phyloP scores from a whole-genome alignment of 2,113 vertebrate genomes.

The Numida meleagris region DNA sequence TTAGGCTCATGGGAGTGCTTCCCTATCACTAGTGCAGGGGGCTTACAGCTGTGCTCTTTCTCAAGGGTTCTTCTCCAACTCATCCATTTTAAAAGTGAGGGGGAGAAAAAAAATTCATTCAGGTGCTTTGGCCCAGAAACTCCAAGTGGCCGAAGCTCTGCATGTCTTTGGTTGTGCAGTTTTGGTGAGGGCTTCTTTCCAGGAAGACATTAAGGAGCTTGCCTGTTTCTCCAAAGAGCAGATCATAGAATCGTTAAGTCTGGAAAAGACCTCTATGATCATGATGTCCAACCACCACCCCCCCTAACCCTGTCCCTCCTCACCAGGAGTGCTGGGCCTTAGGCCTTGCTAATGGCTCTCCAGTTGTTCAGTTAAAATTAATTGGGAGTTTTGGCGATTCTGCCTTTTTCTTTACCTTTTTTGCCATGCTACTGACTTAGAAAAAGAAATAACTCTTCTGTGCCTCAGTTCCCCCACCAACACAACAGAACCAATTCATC shows the following conservation, averaged over 20 bases:
- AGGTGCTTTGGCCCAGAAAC: not conserved
- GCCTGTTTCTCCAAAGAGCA: not conserved
- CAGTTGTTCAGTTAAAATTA: not conserved
- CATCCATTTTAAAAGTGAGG: not conserved
- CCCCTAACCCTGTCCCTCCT: no score
- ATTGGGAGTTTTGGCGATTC: not conserved
- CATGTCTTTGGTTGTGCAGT: not conserved
- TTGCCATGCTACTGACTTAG: not conserved
- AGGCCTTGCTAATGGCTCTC: not conserved
- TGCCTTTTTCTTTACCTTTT: not conserved
- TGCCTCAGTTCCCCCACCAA: not conserved
- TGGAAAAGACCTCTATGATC: no score
- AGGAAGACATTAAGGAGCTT: not conserved
- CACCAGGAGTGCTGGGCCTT: not conserved
- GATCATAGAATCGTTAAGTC: not conserved
- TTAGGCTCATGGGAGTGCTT: not conserved
- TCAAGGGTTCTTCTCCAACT: not conserved
- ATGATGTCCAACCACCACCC: no score
- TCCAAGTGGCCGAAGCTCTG: not conserved
- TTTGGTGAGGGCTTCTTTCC: no score
- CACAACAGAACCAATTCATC: not conserved
- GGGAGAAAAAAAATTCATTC: fast-evolving
- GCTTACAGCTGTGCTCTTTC: not conserved
- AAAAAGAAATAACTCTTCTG: not conserved
- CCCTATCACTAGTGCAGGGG: not conserved